Evolutionary conservation across 64 coral and sea anemone genomes (phyloP), one percentile per base, ranked within the genome.

Genomic region (Dendronephthya gigantea): DNA sequence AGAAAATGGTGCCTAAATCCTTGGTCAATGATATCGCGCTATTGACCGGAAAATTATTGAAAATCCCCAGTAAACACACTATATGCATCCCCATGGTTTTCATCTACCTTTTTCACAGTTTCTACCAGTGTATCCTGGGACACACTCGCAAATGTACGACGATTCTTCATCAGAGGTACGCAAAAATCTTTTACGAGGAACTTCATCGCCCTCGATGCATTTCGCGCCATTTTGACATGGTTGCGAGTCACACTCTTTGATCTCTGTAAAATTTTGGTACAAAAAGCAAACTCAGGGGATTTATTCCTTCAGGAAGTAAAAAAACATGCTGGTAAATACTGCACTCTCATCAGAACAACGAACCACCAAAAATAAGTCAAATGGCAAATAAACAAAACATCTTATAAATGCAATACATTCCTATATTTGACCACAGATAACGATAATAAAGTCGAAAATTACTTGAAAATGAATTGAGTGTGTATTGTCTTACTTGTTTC

Each of bases 41-140:
- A n/a, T n/a, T n/a, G n/a, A n/a, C n/a, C n/a, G n/a, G n/a, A n/a
- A n/a, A n/a, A n/a, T n/a, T n/a, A n/a, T n/a, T n/a, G n/a, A n/a
- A n/a, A n/a, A n/a, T n/a, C n/a, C n/a, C n/a, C n/a, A n/a, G n/a
- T n/a, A n/a, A n/a, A n/a, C n/a, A n/a, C n/a, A n/a, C n/a, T n/a
- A n/a, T n/a, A n/a, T n/a, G n/a, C n/a, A n/a, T n/a, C n/a, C n/a
- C n/a, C n/a, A n/a, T n/a, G n/a, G n/a, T n/a, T n/a, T n/a, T n/a
- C n/a, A n/a, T 62, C 39, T 79, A 79, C 72, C 72, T 79, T 34
- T 82, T 75, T 97, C 94, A 85, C 94, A 97, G 45, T 93, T 43
- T 13, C 28, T 55, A 15, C 94, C 94, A 74, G 94, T 97, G 58
- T 83, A 97, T 38, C 94, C 94, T 8, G 90, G 39, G 13, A 36